Conservation (phyloP, 2,797 vertebrate species). For the Loris lydekkerianus region DNA sequence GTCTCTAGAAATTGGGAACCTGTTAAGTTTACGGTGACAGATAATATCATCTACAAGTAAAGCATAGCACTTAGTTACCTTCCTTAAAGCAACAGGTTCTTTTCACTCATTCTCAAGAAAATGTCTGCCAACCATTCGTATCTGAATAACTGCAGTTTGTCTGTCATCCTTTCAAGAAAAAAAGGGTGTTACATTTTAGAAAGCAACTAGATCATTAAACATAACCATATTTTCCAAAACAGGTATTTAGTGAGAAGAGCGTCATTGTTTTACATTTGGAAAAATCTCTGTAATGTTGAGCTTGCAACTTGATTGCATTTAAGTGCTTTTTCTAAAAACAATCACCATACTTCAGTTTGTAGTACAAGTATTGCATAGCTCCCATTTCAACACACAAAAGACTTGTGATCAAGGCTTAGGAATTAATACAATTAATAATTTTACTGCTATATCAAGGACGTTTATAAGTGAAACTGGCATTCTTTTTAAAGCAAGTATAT, state of each 20-base stretch:
- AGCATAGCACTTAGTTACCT: background rate
- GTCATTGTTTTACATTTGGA: background rate
- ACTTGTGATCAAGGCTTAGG: background rate
- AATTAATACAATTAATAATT: conserved; percentile 13
- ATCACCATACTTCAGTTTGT: background rate
- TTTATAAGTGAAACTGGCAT: background rate
- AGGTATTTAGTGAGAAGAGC: background rate
- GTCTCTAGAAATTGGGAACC: background rate
- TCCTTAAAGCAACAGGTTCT: background rate
- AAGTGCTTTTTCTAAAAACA: background rate
- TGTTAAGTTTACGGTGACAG: background rate
- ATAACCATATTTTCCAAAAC: conserved; percentile 27
- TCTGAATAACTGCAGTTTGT: background rate
- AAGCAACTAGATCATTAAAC: background rate
- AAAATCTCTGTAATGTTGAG: background rate
- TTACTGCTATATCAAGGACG: conserved; percentile 25
- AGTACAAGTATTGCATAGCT: background rate
- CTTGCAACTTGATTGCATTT: background rate
- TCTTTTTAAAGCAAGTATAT: background rate
- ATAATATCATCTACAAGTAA: background rate
- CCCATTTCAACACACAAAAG: background rate
- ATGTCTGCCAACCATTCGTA: background rate
- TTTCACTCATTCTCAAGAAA: conserved; percentile 20
- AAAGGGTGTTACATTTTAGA: background rate
- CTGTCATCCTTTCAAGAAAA: background rate